Evolutionary conservation across 1,140 invertebrate species (phyloP), one percentile per base, ranked within the genome.

Genomic region (Grapholita molesta): DNA sequence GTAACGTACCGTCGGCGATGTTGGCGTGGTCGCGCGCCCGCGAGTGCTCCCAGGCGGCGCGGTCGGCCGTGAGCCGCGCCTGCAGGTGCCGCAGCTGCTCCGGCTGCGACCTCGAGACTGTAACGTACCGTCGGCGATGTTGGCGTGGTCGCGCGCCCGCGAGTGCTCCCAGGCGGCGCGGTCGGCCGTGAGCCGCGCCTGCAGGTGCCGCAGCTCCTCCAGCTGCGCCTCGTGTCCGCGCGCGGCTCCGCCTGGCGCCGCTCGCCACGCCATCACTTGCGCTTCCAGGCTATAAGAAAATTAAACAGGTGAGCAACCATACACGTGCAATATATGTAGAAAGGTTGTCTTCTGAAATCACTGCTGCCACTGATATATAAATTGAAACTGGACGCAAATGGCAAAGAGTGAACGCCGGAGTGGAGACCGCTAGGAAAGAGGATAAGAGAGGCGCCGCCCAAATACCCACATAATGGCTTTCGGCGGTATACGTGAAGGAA

Each of bases 111-210:
- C 88, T 3, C 12, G 0, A 7, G 61, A 6, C 1, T 25, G 23
- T 61, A 9, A 6, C 28, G 15, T 35, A 65, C 64, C 64, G 30
- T 65, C 32, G 3, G 32, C 64, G 64, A 65, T 28, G 64, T 4
- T 21, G 32, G 64, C 35, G 65, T 28, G 21, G 65, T 42, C 72
- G 68, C 71, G 94, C 93, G 68, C 92, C 92, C 25, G 94, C 92
- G 6, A 15, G 92, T 91, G 2, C n/a, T 95, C 93, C 95, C 96
- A 98, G 12, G 94, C 93, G n/a, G 95, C 94, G 75, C 96, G 95
- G 77, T 98, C 97, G 12, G 95, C 95, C 68, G 95, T 96, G 70
- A 98, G 93, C 67, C 96, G 94, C 82, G 96, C 95, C 87, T 96
- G 95, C 24, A 96, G 90, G 79, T 96, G 95, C 0, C 96, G 83